Base-by-base conservation (phyloP, 1,140 invertebrate genomes). In the Gryon sp. region DNA sequence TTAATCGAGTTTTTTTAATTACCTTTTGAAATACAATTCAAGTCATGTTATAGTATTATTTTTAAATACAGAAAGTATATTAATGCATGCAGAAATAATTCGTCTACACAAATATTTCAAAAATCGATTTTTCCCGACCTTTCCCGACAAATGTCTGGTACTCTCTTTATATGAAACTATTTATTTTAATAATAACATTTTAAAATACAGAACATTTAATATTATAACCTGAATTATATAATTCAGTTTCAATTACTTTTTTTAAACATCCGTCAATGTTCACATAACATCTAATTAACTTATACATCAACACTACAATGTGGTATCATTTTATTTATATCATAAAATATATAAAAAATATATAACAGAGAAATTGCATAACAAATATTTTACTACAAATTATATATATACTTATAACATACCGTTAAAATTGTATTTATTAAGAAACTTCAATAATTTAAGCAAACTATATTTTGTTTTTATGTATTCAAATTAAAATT, bases 51-150 rank as follows among this genome's bases (percentile, higher is more conserved):
- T 62, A 62, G 43, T 32, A 65, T 74, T 59, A 65, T 66, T 34
- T 46, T 57, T 46, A 73, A 66, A 66, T 38, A 60, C 28, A 52
- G 52, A 75, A 75, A 63, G 46, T 34, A 55, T 75, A 75, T 48
- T 62, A 75, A 62, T 62, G 46, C 63, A 68, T 75, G 72, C 63
- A 68, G 48, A 68, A 75, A 75, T 62, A 62, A 46, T 55, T 52
- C 55, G 46, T 60, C 48, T 48, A 62, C 55, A 48, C 55, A 75
- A 75, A 75, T 63, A 75, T 75, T 75, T 57, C 18, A 68, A 75
- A 66, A 68, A 75, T 68, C 62, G 55, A 68, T 75, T 62, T 60
- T 62, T 43, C 50, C 20, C 72, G 72, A 75, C 72, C 72, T 75
- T 75, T 75, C 62, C n/a, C 62, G 55, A 53, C 72, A 55, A 40